Percentiles rank a stretch among this genome's conserved stretches.
phyloP scores from a whole-genome alignment of 2,888 invertebrate species.

The Drosophila bunnanda region DNA sequence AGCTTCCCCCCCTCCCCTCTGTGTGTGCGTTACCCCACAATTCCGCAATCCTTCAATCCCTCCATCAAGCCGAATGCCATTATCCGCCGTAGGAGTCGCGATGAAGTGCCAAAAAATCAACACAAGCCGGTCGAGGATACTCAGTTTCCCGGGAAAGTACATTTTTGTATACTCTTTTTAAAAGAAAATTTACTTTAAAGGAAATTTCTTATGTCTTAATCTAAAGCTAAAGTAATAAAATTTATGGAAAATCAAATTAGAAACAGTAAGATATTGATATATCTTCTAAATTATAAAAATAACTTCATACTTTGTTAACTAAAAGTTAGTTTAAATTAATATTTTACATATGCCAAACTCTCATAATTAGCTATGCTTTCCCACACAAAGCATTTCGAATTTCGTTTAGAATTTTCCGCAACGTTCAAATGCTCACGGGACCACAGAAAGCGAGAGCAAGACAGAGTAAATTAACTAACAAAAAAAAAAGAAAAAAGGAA shows the following conservation, averaged over 20 bases:
- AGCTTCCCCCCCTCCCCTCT: constrained; percentile 5
- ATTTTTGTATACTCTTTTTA: not conserved
- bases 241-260: not conserved
- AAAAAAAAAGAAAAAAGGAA: not conserved
- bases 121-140: not conserved
- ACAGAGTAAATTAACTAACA: constrained; percentile 12
- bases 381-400: not conserved
- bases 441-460: not conserved
- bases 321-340: not conserved
- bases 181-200: not conserved
- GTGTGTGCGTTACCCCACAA: not conserved
- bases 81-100: constrained; percentile 1
- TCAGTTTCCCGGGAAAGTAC: not conserved
- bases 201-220: not conserved
- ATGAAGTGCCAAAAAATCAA: constrained; percentile 33
- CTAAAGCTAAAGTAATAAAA: not conserved
- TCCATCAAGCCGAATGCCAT: constrained; percentile 3
- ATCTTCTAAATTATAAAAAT: not conserved
- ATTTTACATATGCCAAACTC: not conserved
- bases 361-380: constrained; percentile 1
- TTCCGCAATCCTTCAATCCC: not conserved
- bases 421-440: constrained; percentile 21
- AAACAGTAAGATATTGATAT: not conserved
- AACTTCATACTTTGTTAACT: not conserved
- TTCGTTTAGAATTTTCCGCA: not conserved